These are phyloP conservation scores for Coregonus suidteri DNA, from an alignment of 2,797 vertebrate species.

Conservation along the genomic window DNA sequence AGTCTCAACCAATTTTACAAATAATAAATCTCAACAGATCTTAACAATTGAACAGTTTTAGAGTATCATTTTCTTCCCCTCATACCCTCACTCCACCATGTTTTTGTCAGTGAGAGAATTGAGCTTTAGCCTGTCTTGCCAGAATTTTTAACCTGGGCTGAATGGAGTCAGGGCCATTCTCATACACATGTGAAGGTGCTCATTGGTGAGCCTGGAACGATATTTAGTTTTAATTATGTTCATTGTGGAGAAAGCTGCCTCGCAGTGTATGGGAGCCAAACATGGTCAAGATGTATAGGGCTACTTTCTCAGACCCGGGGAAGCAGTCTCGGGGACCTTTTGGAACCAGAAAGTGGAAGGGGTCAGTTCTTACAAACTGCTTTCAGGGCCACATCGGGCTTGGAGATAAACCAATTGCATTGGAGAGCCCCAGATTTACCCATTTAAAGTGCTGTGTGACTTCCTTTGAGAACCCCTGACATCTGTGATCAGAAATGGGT, in stretches of 20 bases:
- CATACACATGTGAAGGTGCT: constrained; percentile 40
- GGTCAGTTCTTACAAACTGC: constrained; percentile 16
- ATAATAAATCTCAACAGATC: too few relatives aligned
- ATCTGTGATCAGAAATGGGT: too few relatives aligned
- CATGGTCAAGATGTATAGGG: constrained; percentile 14
- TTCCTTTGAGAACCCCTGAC: constrained; percentile 10
- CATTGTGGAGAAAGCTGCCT: constrained; percentile 31
- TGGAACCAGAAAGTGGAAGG: too few relatives aligned
- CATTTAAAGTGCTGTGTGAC: constrained; percentile 14
- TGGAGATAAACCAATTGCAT: constrained; percentile 22
- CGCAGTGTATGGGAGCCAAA: constrained; percentile 5
- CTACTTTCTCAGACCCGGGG: constrained; percentile 25
- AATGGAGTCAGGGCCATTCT: constrained; percentile 38
- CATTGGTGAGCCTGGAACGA: constrained; percentile 27
- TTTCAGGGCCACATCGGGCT: constrained; percentile 20
- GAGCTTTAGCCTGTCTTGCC: constrained; percentile 26
- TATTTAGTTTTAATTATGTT: constrained; percentile 35
- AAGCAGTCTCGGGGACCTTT: constrained; percentile 23
- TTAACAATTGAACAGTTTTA: constrained; percentile 14
- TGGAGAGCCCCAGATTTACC: constrained; percentile 6
- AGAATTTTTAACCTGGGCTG: constrained; percentile 33
- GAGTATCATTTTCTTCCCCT: constrained; percentile 16
- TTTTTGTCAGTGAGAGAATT: constrained; percentile 37
- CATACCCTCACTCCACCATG: constrained; percentile 3
- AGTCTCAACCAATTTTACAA: too few relatives aligned